phyloP scores from a whole-genome alignment of 2,113 vertebrate species.

The Emydura subglobosa region DNA sequence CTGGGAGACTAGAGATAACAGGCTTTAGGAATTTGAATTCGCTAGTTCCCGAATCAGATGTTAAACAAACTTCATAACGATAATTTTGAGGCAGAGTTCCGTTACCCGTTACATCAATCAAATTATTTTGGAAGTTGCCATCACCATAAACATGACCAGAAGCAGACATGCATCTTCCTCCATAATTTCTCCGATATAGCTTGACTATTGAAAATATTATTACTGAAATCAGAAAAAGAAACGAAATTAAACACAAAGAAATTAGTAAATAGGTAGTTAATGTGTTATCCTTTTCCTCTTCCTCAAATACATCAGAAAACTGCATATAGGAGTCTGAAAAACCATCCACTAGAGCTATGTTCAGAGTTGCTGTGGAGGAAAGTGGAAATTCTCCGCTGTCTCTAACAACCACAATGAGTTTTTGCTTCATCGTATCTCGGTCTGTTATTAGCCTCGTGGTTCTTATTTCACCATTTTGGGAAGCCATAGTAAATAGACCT shows the following conservation, averaged over 20 bases:
- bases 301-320: neutral
- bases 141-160: neutral
- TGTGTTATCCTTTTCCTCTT: constrained; percentile 66
- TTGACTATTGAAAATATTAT: rapidly evolving
- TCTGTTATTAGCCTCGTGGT: constrained; percentile 75
- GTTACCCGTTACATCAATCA: rapidly evolving
- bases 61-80: constrained; percentile 16
- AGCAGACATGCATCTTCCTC: too few species aligned
- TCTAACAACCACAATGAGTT: constrained; percentile 79
- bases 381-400: constrained; percentile 78
- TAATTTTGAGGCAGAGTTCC: neutral
- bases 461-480: too few species aligned
- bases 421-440: constrained; percentile 80
- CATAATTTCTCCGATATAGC: neutral
- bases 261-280: constrained; percentile 79
- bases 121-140: rapidly evolving
- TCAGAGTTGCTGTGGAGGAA: constrained; percentile 40
- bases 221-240: constrained; percentile 73
- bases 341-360: constrained; percentile 78
- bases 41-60: neutral
- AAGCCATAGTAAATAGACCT: neutral
- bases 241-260: constrained; percentile 79
- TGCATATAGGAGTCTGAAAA: constrained; percentile 71
- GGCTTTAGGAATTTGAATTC: constrained; percentile 42
- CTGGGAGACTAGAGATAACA: neutral